Conservation (phyloP, 1,140 invertebrate species). For the Odontomachus brunneus region DNA sequence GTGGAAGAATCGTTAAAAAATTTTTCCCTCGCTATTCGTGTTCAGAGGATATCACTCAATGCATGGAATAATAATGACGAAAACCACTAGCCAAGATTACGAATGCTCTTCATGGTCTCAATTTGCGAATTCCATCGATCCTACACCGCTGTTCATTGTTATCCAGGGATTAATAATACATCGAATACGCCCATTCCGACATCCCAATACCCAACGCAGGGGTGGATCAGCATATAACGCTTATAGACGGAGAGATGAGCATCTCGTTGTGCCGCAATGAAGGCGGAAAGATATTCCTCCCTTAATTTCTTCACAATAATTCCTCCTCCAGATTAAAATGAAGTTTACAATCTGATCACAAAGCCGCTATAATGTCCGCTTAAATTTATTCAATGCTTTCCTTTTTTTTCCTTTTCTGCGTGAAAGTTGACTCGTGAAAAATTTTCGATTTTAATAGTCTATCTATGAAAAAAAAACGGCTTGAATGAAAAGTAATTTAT, state of each 20-base stretch:
- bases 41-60: slow-evolving; percentile 34
- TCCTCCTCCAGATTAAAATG: neutral
- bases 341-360: neutral
- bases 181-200: slow-evolving; percentile 58
- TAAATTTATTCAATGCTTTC: neutral
- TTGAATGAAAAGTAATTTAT: too few species aligned
- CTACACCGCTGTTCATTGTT: slow-evolving; percentile 71
- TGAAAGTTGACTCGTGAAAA: too few species aligned
- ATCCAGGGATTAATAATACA: slow-evolving; percentile 77
- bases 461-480: too few species aligned
- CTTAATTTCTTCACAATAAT: neutral
- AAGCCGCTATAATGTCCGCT: neutral
- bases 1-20: slow-evolving; percentile 9
- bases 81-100: slow-evolving; percentile 60
- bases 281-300: neutral
- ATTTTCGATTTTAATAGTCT: too few species aligned
- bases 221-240: slow-evolving; percentile 53
- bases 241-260: slow-evolving; percentile 21
- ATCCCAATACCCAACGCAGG: slow-evolving; percentile 44
- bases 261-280: slow-evolving; percentile 5
- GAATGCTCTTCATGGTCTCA: slow-evolving; percentile 73
- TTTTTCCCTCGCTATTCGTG: slow-evolving; percentile 20
- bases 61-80: slow-evolving; percentile 63
- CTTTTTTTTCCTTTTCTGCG: neutral
- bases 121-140: slow-evolving; percentile 75